Percentiles rank a stretch among this genome's conserved stretches.
phyloP scores from a whole-genome alignment of 2,888 invertebrate species.

The Mesoligia furuncula region DNA sequence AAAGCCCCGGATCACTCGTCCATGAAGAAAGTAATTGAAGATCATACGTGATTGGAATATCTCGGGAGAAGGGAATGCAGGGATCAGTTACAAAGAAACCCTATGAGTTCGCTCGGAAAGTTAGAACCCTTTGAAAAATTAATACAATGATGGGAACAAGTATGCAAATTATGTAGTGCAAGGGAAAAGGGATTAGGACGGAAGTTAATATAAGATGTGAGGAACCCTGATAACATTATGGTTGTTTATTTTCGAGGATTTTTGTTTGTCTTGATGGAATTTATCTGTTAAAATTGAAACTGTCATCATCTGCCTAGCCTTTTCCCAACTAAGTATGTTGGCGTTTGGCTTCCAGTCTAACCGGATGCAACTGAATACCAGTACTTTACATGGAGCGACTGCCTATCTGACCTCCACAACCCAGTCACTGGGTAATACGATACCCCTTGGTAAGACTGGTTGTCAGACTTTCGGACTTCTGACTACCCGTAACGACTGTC shows the following conservation, averaged over 20 bases:
- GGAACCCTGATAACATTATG: conserved; percentile 13
- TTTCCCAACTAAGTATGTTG: too few species aligned
- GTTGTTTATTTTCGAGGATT: neutral
- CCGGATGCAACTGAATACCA: too few species aligned
- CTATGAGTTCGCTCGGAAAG: conserved; percentile 33
- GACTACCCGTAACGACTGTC: too few species aligned
- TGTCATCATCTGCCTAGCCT: too few species aligned
- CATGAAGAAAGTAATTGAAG: conserved; percentile 79
- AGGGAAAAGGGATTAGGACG: conserved; percentile 24
- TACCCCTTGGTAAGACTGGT: too few species aligned
- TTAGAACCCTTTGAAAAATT: conserved; percentile 50
- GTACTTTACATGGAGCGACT: too few species aligned
- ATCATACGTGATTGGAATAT: conserved; percentile 76
- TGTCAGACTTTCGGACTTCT: too few species aligned
- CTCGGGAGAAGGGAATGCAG: conserved; percentile 15
- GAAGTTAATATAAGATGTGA: conserved; percentile 29
- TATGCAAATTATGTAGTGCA: conserved; percentile 52
- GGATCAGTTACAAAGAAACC: conserved; percentile 55
- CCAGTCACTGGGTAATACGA: too few species aligned
- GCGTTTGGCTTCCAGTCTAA: too few species aligned
- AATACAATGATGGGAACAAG: conserved; percentile 22
- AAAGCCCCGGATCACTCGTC: conserved; percentile 72
- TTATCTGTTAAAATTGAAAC: neutral
- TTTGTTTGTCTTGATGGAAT: neutral
- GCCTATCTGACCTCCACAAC: too few species aligned